A percentile compares a stretch with the other conserved stretches of the same genome.
phyloP scores from a whole-genome alignment of 2,888 invertebrate genomes.

The Poecilus cupreus region DNA sequence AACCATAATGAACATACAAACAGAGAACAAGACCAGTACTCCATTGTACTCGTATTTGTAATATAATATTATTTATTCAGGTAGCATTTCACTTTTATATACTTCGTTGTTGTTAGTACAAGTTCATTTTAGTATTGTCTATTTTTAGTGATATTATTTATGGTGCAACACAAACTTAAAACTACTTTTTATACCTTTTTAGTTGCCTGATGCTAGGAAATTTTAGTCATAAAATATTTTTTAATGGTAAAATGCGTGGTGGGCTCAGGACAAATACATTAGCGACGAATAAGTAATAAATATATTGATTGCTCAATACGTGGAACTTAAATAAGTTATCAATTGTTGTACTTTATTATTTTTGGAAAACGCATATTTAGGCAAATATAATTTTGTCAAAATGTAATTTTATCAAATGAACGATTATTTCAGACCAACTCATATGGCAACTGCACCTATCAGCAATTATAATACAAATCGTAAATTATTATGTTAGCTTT shows the following conservation, averaged over 20 bases:
- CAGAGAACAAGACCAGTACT: not conserved
- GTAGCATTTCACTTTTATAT: conserved; percentile 38
- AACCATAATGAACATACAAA: not conserved
- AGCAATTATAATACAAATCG: too few species aligned
- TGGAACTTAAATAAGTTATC: conserved; percentile 9
- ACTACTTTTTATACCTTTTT: conserved; percentile 8
- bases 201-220: not conserved
- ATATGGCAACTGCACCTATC: too few species aligned
- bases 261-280: not conserved
- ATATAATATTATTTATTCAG: conserved; percentile 25
- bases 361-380: too few species aligned
- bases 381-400: too few species aligned
- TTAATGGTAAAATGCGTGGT: conserved; percentile 6
- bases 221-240: conserved; percentile 20
- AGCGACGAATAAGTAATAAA: conserved; percentile 10
- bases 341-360: too few species aligned
- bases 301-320: conserved; percentile 1
- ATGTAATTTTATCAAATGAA: too few species aligned
- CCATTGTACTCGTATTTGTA: not conserved
- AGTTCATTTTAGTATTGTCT: conserved; percentile 10
- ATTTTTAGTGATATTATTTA: not conserved
- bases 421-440: too few species aligned
- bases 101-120: conserved; percentile 6
- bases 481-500: too few species aligned
- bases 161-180: not conserved